Percentiles rank a stretch among this genome's conserved stretches.
phyloP scores from a whole-genome alignment of 2,888 invertebrate genomes.

The Mystacides longicornis region DNA sequence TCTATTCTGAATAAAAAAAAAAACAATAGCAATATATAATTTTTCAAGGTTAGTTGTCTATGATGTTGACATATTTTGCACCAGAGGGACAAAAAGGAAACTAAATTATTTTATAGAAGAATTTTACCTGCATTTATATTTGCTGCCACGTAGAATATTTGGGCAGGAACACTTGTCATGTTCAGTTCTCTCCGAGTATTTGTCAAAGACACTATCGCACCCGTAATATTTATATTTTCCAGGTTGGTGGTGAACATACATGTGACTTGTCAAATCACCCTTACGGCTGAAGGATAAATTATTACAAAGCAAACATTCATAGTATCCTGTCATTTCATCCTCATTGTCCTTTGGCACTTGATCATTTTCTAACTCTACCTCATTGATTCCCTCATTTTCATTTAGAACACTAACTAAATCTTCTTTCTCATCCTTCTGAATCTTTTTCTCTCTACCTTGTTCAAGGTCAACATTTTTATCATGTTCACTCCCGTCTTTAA shows the following conservation, averaged over 20 bases:
- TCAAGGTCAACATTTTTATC: not conserved
- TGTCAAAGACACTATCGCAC: not conserved
- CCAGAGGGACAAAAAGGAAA: too few relatives aligned
- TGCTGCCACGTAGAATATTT: slow-evolving; percentile 2
- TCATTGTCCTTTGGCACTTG: too few relatives aligned
- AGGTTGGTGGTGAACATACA: not conserved
- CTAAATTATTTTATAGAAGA: too few relatives aligned
- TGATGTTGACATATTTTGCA: too few relatives aligned
- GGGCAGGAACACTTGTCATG: not conserved
- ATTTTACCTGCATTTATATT: slow-evolving; percentile 11
- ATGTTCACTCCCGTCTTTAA: not conserved
- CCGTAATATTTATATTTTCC: not conserved
- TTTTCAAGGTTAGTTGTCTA: too few relatives aligned
- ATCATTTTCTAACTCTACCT: too few relatives aligned
- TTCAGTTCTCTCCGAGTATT: not conserved
- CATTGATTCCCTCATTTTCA: not conserved
- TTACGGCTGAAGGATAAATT: not conserved
- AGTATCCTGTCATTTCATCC: not conserved
- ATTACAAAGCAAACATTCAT: not conserved
- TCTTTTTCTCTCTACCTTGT: not conserved
- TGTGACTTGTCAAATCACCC: not conserved
- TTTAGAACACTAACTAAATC: not conserved
- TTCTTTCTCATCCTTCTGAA: not conserved
- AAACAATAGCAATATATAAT: too few relatives aligned
- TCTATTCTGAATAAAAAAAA: too few relatives aligned